phyloP scores from a whole-genome alignment of 1,140 invertebrate genomes.

The Halictus rubicundus region DNA sequence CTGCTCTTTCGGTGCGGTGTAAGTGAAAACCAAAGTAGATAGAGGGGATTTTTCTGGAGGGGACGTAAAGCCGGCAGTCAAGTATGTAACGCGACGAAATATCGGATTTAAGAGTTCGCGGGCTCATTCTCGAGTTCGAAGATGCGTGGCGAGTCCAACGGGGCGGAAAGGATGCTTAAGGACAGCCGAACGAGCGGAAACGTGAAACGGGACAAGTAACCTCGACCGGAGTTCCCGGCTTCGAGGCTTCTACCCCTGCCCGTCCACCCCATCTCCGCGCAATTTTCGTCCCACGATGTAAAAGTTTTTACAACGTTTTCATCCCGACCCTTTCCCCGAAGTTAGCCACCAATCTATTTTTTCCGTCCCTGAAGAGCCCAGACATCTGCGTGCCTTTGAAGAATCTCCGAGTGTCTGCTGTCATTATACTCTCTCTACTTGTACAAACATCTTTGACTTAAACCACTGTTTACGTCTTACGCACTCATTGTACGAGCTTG shows the following conservation, averaged over 20 bases:
- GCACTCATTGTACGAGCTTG: too few relatives aligned
- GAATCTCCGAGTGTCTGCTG: background rate
- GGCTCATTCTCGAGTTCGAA: conserved; percentile 58
- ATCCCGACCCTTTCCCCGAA: conserved; percentile 49
- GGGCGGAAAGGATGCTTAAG: conserved; percentile 60
- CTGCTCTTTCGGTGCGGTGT: conserved; percentile 29
- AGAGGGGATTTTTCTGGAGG: conserved; percentile 19
- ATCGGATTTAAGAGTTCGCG: conserved; percentile 58
- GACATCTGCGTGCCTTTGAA: conserved; percentile 6
- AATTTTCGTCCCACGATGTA: conserved; percentile 64
- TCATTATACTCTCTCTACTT: too few relatives aligned
- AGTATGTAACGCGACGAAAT: conserved; percentile 62
- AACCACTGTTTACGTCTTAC: too few relatives aligned
- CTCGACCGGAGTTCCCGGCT: conserved; percentile 43
- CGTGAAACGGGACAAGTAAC: conserved; percentile 55
- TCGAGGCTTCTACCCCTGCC: background rate
- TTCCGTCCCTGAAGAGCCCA: background rate
- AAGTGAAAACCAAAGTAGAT: conserved; percentile 25
- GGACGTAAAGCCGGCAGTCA: conserved; percentile 40
- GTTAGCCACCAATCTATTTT: conserved; percentile 61
- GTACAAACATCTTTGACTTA: too few relatives aligned
- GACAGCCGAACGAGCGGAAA: conserved; percentile 48
- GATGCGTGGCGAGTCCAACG: conserved; percentile 43
- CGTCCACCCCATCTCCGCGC: conserved; percentile 33
- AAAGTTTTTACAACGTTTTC: conserved; percentile 72